A percentile compares a stretch with the other conserved stretches of the same genome.
Conservation (phyloP, 2,888 invertebrate genomes). For the Cephus rjabovi region DNA sequence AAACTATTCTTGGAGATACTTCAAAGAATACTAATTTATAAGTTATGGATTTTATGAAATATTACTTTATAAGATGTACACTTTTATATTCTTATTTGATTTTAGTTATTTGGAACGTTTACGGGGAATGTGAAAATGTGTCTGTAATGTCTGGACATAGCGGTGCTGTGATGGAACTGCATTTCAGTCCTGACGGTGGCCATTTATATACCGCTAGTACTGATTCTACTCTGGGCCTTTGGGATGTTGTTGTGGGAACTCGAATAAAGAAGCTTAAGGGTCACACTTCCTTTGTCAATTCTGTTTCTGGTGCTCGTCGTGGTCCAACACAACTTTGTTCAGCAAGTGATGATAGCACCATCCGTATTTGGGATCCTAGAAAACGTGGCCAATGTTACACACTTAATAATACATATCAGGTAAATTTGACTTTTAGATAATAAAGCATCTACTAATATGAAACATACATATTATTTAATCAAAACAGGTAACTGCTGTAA, state of each 20-base stretch:
- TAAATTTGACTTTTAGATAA: constrained; percentile 34
- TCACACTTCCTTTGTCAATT: constrained; percentile 81
- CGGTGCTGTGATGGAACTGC: constrained; percentile 94
- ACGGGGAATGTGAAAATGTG: constrained; percentile 98
- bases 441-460: neutral
- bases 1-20: neutral
- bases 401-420: constrained; percentile 80
- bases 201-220: constrained; percentile 92
- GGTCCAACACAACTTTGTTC: constrained; percentile 93
- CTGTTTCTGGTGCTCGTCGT: constrained; percentile 80
- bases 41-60: neutral
- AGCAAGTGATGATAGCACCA: constrained; percentile 94
- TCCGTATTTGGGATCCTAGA: constrained; percentile 93
- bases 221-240: constrained; percentile 93
- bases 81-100: neutral
- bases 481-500: constrained; percentile 79
- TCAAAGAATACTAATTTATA: neutral
- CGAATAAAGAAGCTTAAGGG: constrained; percentile 92
- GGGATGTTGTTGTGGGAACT: constrained; percentile 92
- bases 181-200: constrained; percentile 87
- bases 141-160: constrained; percentile 94
- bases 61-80: neutral
- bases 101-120: constrained; percentile 94
- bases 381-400: constrained; percentile 83
- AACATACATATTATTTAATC: constrained; percentile 6